Conservation (phyloP, 2,113 vertebrate genomes). For the Pao palembangensis region DNA sequence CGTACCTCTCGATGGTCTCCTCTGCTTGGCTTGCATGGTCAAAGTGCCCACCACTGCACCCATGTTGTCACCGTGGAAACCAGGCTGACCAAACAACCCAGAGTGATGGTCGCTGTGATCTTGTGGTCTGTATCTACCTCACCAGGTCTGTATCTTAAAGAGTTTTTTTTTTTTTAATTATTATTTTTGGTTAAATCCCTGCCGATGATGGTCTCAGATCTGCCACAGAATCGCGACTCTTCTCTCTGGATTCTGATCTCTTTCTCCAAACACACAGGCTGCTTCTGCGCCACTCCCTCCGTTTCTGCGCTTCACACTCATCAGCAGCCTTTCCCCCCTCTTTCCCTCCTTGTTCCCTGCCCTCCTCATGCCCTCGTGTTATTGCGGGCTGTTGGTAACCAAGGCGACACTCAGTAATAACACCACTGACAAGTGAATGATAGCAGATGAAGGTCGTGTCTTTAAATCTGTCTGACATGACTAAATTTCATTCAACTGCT, state of each 20-base stretch:
- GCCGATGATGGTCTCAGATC: slow-evolving; percentile 33
- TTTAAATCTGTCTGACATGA: slow-evolving; percentile 12
- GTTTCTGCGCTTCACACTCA: slow-evolving; percentile 44
- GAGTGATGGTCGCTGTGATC: slow-evolving; percentile 33
- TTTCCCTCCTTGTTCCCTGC: slow-evolving; percentile 36
- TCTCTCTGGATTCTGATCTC: slow-evolving; percentile 43
- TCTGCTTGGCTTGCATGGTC: slow-evolving; percentile 97
- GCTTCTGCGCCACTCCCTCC: slow-evolving; percentile 66
- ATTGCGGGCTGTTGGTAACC: slow-evolving; percentile 32
- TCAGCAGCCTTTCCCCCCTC: slow-evolving; percentile 51
- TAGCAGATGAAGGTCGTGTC: slow-evolving; percentile 12
- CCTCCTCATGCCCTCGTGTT: slow-evolving; percentile 54
- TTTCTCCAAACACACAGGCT: slow-evolving; percentile 45
- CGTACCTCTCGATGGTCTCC: slow-evolving; percentile 93
- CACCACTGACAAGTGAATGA: slow-evolving; percentile 17
- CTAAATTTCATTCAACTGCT: neutral
- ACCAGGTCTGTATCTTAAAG: slow-evolving; percentile 25
- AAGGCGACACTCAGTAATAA: slow-evolving; percentile 25
- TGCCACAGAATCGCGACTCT: slow-evolving; percentile 32
- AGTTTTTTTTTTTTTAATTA: slow-evolving; percentile 31
- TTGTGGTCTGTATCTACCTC: slow-evolving; percentile 17
- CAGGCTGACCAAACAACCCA: slow-evolving; percentile 59
- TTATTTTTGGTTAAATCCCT: slow-evolving; percentile 3
- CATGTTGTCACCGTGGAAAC: slow-evolving; percentile 81
- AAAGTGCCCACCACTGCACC: slow-evolving; percentile 97